Percentiles rank a stretch among this genome's conserved stretches.
Evolutionary conservation across 2,888 invertebrate species (phyloP).

Genomic region (Drosophila setosimentum): DNA sequence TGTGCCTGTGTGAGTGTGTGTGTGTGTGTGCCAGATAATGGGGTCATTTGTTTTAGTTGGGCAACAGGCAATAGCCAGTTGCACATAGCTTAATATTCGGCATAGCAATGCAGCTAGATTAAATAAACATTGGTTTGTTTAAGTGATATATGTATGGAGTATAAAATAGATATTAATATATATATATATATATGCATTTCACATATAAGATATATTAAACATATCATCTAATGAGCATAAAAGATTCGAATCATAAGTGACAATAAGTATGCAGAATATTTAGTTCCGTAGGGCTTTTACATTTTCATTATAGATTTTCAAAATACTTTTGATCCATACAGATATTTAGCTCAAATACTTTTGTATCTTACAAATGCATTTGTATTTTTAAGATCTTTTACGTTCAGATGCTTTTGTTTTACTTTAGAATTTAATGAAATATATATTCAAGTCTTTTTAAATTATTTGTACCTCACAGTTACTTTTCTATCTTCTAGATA

Average conservation of each 20-base stretch:
- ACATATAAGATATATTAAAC: background rate
- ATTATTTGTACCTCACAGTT: background rate
- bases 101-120: background rate
- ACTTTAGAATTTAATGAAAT: background rate
- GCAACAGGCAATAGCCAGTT: slow-evolving; percentile 20
- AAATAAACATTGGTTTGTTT: background rate
- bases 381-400: background rate
- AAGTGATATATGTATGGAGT: no score
- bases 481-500: background rate
- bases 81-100: background rate
- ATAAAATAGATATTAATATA: no score
- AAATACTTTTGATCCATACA: background rate
- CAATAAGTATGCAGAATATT: background rate
- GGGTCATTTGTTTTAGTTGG: slow-evolving; percentile 46
- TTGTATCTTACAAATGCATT: background rate
- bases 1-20: slow-evolving; percentile 7
- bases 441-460: background rate
- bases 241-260: background rate
- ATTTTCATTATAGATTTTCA: background rate
- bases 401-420: background rate
- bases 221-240: background rate
- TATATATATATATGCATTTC: background rate
- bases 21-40: slow-evolving; percentile 42
- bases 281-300: no score
- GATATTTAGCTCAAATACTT: background rate